A percentile compares a stretch with the other conserved stretches of the same genome.
Evolutionary conservation across 2,113 vertebrate species (phyloP).

Genomic region (Cavia porcellus): DNA sequence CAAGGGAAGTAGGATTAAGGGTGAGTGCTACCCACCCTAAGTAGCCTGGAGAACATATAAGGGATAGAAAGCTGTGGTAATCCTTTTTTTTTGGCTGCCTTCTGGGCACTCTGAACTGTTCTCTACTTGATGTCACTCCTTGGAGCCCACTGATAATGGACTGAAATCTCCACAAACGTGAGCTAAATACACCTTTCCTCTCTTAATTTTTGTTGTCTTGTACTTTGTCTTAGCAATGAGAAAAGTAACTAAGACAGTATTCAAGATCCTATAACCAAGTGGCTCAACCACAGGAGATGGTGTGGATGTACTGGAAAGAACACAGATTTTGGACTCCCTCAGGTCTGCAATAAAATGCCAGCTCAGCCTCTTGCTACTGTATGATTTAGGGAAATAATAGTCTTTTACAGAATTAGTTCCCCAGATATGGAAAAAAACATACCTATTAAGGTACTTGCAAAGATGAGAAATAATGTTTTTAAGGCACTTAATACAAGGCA

Average conservation of each 20-base stretch:
- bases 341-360: not conserved
- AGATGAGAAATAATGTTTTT: conserved; percentile 6
- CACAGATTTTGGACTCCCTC: not conserved
- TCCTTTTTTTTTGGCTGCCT: not conserved
- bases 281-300: not conserved
- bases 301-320: not conserved
- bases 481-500: not conserved
- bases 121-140: not conserved
- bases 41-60: not conserved
- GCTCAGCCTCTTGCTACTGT: conserved; percentile 16
- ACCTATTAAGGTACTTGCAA: not conserved
- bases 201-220: not conserved
- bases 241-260: not conserved
- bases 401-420: conserved; percentile 12
- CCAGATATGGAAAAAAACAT: not conserved
- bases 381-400: not conserved
- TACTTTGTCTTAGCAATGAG: not conserved
- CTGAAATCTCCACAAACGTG: not conserved
- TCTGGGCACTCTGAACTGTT: not conserved
- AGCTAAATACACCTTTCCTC: not conserved
- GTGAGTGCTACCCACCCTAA: not conserved
- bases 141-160: not conserved
- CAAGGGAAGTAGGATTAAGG: not conserved
- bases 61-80: not conserved
- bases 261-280: not conserved